Evolutionary conservation across 2,113 vertebrate genomes (phyloP).

Genomic region (Nycticorax nycticorax): DNA sequence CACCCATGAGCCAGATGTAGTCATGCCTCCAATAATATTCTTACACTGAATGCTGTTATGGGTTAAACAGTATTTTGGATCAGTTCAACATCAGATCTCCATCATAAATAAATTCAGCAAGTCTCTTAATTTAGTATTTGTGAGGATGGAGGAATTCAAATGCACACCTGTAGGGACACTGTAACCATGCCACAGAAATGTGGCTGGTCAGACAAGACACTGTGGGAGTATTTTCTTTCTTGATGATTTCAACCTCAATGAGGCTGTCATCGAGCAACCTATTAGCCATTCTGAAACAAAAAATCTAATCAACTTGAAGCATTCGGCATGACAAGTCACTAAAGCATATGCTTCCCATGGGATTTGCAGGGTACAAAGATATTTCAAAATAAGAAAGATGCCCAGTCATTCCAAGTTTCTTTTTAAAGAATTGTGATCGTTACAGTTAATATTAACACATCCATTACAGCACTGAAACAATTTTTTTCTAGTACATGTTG

Average conservation of each 20-base stretch:
- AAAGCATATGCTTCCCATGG: neutral
- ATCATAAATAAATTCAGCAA: neutral
- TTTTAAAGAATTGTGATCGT: neutral
- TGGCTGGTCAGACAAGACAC: neutral
- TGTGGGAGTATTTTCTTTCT: neutral
- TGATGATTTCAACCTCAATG: neutral
- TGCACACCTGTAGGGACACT: neutral
- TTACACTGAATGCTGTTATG: neutral
- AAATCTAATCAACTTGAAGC: neutral
- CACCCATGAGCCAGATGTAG: neutral
- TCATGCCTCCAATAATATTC: neutral
- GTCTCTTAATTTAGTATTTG: neutral
- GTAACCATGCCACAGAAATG: neutral
- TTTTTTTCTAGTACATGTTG: neutral
- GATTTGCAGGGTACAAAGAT: neutral
- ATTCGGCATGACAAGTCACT: neutral
- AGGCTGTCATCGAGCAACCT: neutral
- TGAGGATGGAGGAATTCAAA: neutral
- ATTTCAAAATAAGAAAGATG: neutral
- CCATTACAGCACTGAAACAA: neutral
- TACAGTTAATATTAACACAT: neutral
- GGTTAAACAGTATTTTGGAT: neutral
- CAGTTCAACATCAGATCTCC: neutral
- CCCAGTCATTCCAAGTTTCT: neutral
- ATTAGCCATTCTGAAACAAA: neutral